phyloP scores from a whole-genome alignment of 2,888 invertebrate species.

The Himalopsyche tibetana region DNA sequence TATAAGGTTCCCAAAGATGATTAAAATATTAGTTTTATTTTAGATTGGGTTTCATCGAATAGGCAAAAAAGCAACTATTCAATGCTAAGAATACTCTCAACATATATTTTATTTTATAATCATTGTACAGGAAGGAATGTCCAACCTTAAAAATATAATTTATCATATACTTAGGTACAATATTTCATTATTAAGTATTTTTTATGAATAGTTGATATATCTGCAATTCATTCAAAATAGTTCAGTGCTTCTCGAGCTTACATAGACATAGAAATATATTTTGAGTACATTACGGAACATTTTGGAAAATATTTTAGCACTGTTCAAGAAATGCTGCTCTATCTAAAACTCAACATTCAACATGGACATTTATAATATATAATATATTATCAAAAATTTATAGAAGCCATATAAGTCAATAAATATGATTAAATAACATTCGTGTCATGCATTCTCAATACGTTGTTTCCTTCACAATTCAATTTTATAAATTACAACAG shows the following conservation, averaged over 20 bases:
- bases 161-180: slow-evolving; percentile 28
- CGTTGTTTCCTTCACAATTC: background rate
- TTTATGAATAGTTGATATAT: slow-evolving; percentile 14
- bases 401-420: slow-evolving; percentile 15
- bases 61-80: slow-evolving; percentile 31
- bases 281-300: background rate
- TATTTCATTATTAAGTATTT: slow-evolving; percentile 26
- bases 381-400: slow-evolving; percentile 28
- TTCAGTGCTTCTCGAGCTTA: background rate
- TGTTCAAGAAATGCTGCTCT: slow-evolving; percentile 3
- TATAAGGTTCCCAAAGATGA: background rate
- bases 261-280: background rate
- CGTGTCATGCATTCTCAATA: background rate
- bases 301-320: background rate
- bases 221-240: background rate
- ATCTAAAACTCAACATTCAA: slow-evolving; percentile 20
- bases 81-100: slow-evolving; percentile 31
- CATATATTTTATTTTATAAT: background rate
- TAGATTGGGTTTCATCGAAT: background rate
- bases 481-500: no score
- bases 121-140: slow-evolving; percentile 23
- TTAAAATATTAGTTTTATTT: background rate
- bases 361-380: slow-evolving; percentile 11
- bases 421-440: slow-evolving; percentile 19
- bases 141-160: slow-evolving; percentile 30